These are phyloP conservation scores for Invenusta paracnida DNA, from an alignment of 2,888 invertebrate species.

Conservation along the genomic window DNA sequence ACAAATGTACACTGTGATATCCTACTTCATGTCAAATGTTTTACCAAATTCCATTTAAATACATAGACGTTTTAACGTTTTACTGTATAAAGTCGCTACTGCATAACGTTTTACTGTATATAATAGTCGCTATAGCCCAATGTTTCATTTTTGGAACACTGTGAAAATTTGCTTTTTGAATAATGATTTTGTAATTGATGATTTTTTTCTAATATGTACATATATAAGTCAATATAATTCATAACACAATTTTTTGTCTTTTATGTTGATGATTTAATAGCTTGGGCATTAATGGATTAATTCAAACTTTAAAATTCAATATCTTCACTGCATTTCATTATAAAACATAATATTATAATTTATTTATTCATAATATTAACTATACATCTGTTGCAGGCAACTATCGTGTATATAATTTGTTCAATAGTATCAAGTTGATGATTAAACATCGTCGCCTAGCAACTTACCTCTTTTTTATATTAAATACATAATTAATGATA, in stretches of 20 bases:
- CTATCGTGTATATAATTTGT: too few relatives aligned
- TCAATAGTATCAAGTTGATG: too few relatives aligned
- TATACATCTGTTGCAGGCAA: too few relatives aligned
- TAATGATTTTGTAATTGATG: background rate
- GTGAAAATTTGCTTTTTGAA: background rate
- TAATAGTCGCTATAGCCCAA: background rate
- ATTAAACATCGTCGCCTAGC: too few relatives aligned
- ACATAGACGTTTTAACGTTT: background rate
- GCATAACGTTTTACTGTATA: too few relatives aligned
- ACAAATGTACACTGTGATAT: slow-evolving; percentile 3
- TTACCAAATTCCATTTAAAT: background rate
- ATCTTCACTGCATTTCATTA: too few relatives aligned
- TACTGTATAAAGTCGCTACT: too few relatives aligned
- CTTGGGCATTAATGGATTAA: background rate
- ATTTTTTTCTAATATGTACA: background rate
- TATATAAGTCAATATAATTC: background rate
- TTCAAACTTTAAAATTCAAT: too few relatives aligned
- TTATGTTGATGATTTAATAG: background rate
- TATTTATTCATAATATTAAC: too few relatives aligned
- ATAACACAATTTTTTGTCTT: background rate
- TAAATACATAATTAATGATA: too few relatives aligned
- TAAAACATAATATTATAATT: too few relatives aligned
- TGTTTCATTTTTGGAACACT: background rate
- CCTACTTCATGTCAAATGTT: background rate
- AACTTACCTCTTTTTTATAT: too few relatives aligned